Conservation (phyloP, 2,113 vertebrate species). For the Proterorhinus semilunaris region DNA sequence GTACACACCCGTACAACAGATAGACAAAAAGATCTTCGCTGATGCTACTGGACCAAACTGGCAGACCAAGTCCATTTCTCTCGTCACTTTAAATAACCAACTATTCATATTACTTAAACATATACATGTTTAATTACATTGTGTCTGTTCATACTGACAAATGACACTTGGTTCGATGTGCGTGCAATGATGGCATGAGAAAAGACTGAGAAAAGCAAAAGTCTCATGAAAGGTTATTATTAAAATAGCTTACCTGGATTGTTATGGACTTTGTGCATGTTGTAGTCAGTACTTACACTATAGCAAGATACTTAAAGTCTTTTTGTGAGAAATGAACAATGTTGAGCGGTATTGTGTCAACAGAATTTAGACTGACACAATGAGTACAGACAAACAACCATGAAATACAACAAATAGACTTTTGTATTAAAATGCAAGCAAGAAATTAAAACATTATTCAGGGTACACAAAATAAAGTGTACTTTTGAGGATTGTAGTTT, state of each 20-base stretch:
- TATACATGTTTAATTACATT: background rate
- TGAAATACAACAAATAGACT: background rate
- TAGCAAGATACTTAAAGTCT: background rate
- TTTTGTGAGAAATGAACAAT: slow-evolving; percentile 4
- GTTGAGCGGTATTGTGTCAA: slow-evolving; percentile 11
- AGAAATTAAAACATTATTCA: background rate
- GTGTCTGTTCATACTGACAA: slow-evolving; percentile 7
- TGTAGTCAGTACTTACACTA: background rate
- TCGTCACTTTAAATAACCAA: background rate
- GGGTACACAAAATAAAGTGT: too few species aligned
- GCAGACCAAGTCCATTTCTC: background rate
- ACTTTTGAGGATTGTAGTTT: too few species aligned
- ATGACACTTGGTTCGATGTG: background rate
- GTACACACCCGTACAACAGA: too few species aligned
- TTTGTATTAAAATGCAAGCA: background rate
- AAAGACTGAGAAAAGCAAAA: background rate
- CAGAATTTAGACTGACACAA: background rate
- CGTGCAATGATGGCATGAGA: slow-evolving; percentile 27
- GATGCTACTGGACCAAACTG: too few species aligned
- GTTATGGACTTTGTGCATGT: background rate
- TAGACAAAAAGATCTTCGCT: too few species aligned
- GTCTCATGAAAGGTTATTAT: slow-evolving; percentile 16
- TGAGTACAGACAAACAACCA: slow-evolving; percentile 1
- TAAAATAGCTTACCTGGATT: slow-evolving; percentile 37
- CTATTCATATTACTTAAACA: background rate